These are phyloP conservation scores for Acrobasis repandana DNA, from an alignment of 2,888 invertebrate species.

Conservation along the genomic window DNA sequence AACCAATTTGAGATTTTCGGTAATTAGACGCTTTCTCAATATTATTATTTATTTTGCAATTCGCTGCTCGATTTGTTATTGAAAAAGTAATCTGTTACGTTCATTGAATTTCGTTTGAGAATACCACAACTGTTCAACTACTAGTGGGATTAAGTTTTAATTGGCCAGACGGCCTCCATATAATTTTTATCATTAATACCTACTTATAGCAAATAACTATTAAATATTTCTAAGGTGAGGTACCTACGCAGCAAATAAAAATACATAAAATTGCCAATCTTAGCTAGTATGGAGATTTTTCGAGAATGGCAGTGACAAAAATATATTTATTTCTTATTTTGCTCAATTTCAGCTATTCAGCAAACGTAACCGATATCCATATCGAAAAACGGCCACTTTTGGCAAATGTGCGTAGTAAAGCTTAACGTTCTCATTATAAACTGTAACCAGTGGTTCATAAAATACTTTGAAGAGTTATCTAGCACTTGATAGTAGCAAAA, in stretches of 20 bases:
- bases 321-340: too few relatives aligned
- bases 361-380: too few relatives aligned
- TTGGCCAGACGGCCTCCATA: neutral
- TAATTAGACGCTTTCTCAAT: slow-evolving; percentile 19
- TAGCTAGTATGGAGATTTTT: too few relatives aligned
- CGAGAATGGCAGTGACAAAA: too few relatives aligned
- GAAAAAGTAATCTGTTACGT: neutral
- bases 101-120: neutral
- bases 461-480: too few relatives aligned
- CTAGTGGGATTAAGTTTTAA: neutral
- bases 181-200: neutral
- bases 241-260: neutral
- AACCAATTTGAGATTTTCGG: slow-evolving; percentile 33
- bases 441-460: too few relatives aligned
- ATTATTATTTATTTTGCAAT: slow-evolving; percentile 4
- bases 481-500: too few relatives aligned
- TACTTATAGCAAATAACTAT: neutral
- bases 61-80: neutral
- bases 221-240: neutral
- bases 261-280: neutral
- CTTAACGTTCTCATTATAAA: too few relatives aligned
- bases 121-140: neutral
- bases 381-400: too few relatives aligned
- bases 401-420: too few relatives aligned
- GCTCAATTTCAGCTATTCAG: too few relatives aligned